Evolutionary conservation across 1,140 invertebrate species (phyloP).

Genomic region (Stegodyphus dumicola): DNA sequence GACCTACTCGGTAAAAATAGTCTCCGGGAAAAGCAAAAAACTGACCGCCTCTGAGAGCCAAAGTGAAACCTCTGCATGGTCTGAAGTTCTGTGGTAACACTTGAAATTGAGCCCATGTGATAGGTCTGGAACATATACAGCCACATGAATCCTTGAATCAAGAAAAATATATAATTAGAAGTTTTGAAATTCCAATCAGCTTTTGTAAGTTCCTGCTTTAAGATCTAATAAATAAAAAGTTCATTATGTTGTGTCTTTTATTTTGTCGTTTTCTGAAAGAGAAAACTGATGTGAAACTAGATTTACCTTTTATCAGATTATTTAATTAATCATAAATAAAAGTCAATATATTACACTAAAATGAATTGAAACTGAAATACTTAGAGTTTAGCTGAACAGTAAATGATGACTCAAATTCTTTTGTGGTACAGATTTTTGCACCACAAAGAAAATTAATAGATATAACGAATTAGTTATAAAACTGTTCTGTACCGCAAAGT

Average conservation of each 20-base stretch:
- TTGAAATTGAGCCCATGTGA: conserved; percentile 43
- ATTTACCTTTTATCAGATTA: not conserved
- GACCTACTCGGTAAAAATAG: conserved; percentile 49
- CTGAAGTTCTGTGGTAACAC: conserved; percentile 45
- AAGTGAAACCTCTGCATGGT: conserved; percentile 42
- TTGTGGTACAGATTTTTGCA: too few relatives aligned
- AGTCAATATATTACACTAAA: too few relatives aligned
- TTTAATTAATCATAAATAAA: not conserved
- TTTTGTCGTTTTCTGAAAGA: not conserved
- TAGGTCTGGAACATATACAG: conserved; percentile 37
- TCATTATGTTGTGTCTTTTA: not conserved
- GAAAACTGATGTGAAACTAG: not conserved
- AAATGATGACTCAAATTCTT: too few relatives aligned
- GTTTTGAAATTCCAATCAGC: not conserved
- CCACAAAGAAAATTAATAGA: too few relatives aligned
- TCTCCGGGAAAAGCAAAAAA: conserved; percentile 41
- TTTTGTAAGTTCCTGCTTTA: not conserved
- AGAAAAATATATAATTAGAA: not conserved
- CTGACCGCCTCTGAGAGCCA: conserved; percentile 35
- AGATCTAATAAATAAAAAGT: not conserved
- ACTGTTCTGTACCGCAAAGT: too few relatives aligned
- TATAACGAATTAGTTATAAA: too few relatives aligned
- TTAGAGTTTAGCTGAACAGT: too few relatives aligned
- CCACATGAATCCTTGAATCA: conserved; percentile 36
- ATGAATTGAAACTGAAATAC: too few relatives aligned